Evolutionary conservation across 2,888 invertebrate species (phyloP), one percentile per base, ranked within the genome.

Genomic region (Drosophila helvetica): DNA sequence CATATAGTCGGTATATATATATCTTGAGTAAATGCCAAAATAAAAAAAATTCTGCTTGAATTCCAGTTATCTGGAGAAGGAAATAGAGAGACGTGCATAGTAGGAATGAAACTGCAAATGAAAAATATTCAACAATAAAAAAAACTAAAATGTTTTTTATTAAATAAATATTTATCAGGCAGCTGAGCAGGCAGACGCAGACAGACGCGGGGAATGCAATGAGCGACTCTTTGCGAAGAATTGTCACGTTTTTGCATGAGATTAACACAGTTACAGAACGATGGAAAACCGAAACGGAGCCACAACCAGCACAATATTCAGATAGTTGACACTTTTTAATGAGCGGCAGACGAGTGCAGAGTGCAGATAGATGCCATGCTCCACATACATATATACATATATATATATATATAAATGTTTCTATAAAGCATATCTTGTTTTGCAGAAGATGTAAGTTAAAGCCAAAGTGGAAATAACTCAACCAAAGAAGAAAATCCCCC

Each of bases 401-500:
- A 33, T 43, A 33, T 38, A 60, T 52, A 27, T 51, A 46, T 38
- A 15, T 10, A n/a, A n/a, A n/a, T n/a, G n/a, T n/a, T n/a, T n/a
- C n/a, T n/a, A n/a, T n/a, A n/a, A n/a, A n/a, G n/a, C 15, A 9
- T 1, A 22, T 18, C 25, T 56, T 42, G 48, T 17, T 6, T 79
- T 82, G 50, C 88, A 89, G 89, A 90, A 84, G 68, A 89, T 90
- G 89, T 90, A 87, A 90, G 70, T 45, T 48, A 30, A 55, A 48
- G 43, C 64, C 56, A 30, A 71, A 62, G 60, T 55, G 38, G 59
- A 53, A 48, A 69, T 47, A 87, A 89, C 86, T 56, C 58, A 58
- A 81, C 87, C 78, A 88, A 89, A 89, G 88, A 79, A 75, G 71
- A 60, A 61, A 64, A 70, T 61, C 47, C 27, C 25, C 19, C 4